These are phyloP conservation scores for Donacobius atricapilla DNA, from an alignment of 2,113 vertebrate genomes.

Conservation along the genomic window DNA sequence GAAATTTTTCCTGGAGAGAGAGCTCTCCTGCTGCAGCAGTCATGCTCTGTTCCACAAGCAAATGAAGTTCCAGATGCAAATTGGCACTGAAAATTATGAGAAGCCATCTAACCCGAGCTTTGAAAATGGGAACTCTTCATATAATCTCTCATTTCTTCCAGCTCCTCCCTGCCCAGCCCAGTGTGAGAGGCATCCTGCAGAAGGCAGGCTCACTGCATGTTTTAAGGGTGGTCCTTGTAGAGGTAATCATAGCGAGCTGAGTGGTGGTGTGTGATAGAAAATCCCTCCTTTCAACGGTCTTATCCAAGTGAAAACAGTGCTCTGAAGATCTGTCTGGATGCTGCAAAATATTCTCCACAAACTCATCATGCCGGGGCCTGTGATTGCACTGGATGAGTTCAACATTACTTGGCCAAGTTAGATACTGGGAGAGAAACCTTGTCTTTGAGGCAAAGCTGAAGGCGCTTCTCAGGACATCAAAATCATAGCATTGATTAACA, in stretches of 20 bases:
- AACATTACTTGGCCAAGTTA: fast-evolving
- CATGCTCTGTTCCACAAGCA: not conserved
- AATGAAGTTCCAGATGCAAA: not conserved
- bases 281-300: not conserved
- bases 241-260: not conserved
- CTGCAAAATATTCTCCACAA: not conserved
- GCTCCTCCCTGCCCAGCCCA: not conserved
- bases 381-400: not conserved
- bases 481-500: fast-evolving
- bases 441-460: not conserved
- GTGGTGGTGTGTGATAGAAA: not conserved
- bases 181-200: fast-evolving
- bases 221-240: not conserved
- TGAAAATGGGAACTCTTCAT: not conserved
- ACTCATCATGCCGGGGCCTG: not conserved
- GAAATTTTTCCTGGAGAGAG: not conserved
- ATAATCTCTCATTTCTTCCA: not conserved
- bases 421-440: not conserved
- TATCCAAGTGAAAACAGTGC: not conserved
- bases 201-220: not conserved
- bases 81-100: not conserved
- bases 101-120: not conserved
- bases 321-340: not conserved
- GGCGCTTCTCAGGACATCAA: not conserved
- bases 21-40: not conserved